These are phyloP conservation scores for Acromyrmex heyeri DNA, from an alignment of 1,140 invertebrate species.

Conservation along the genomic window DNA sequence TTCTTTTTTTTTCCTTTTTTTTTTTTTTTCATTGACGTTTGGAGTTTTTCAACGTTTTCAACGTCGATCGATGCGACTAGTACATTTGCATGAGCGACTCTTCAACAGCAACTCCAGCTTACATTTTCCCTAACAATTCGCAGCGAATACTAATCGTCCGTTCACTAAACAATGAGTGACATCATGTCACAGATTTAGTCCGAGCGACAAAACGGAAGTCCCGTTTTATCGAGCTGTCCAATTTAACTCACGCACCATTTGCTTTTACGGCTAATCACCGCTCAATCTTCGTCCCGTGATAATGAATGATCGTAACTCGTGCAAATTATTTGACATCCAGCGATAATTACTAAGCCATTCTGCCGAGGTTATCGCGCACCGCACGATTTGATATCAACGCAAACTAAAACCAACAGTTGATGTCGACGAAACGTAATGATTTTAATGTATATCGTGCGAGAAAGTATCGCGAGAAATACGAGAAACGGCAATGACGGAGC, in stretches of 20 bases:
- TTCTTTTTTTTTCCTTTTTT: neutral
- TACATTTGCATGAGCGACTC: neutral
- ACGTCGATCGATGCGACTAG: neutral
- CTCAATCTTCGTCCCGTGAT: conserved; percentile 19
- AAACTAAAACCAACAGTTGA: neutral
- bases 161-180: conserved; percentile 11
- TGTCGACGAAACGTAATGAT: neutral
- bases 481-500: neutral
- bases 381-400: neutral
- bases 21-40: neutral
- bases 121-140: neutral
- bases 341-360: conserved; percentile 7
- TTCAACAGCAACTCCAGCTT: neutral
- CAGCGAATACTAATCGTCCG: neutral
- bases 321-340: conserved; percentile 29
- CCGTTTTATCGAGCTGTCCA: conserved; percentile 6
- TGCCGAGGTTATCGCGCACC: neutral
- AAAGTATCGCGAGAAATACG: conserved; percentile 36
- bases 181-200: conserved; percentile 3
- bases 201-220: neutral
- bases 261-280: conserved; percentile 6
- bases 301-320: conserved; percentile 14
- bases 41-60: conserved; percentile 34
- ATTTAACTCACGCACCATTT: conserved; percentile 2
- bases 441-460: neutral